Evolutionary conservation across 2,797 vertebrate species (phyloP).

Genomic region (Siniperca scherzeri): DNA sequence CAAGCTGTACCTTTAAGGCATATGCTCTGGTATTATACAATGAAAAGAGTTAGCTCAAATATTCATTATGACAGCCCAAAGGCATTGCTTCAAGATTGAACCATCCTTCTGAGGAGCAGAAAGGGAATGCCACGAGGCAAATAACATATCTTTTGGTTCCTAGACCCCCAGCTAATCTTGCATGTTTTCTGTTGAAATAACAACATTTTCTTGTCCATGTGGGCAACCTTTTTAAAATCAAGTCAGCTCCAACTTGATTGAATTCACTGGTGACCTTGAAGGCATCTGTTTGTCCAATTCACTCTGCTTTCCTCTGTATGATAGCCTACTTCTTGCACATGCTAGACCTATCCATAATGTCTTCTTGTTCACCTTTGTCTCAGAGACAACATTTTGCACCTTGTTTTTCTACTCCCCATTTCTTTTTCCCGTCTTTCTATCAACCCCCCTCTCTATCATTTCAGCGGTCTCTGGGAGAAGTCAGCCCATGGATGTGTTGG

Average conservation of each 20-base stretch:
- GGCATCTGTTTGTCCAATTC: constrained; percentile 62
- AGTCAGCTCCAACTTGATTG: constrained; percentile 66
- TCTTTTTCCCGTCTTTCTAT: constrained; percentile 41
- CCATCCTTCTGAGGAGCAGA: constrained; percentile 60
- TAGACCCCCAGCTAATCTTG: constrained; percentile 52
- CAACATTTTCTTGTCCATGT: constrained; percentile 52
- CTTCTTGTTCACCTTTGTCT: constrained; percentile 77
- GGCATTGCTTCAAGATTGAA: constrained; percentile 66
- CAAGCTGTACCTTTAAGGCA: constrained; percentile 58
- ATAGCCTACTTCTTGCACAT: constrained; percentile 20
- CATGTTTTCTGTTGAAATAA: constrained; percentile 67
- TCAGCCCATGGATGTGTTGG: constrained; percentile 51
- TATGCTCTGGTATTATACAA: constrained; percentile 36
- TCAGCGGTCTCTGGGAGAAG: constrained; percentile 49
- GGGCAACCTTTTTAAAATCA: constrained; percentile 61
- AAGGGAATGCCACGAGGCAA: constrained; percentile 69
- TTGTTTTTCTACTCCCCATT: constrained; percentile 63
- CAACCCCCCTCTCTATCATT: constrained; percentile 48
- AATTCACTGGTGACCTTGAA: constrained; percentile 70
- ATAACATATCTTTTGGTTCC: constrained; percentile 55
- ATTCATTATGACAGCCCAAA: constrained; percentile 67
- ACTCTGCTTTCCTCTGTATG: constrained; percentile 46
- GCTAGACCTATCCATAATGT: constrained; percentile 72
- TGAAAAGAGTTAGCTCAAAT: constrained; percentile 58
- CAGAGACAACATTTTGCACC: constrained; percentile 69